phyloP scores from a whole-genome alignment of 2,888 invertebrate species.

The Hypercompe scribonia region DNA sequence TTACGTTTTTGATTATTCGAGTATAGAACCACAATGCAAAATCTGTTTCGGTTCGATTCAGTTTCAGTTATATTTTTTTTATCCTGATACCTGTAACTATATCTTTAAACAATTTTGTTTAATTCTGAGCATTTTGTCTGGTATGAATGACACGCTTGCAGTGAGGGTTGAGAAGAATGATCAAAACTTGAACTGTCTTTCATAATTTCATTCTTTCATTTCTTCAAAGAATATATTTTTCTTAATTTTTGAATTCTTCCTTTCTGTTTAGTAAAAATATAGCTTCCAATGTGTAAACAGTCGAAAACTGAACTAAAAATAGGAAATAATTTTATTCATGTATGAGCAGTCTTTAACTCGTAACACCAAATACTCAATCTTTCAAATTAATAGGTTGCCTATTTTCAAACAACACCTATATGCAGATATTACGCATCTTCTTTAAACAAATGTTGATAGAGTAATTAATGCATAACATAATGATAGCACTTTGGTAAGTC shows the following conservation, averaged over 20 bases:
- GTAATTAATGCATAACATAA: constrained; percentile 3
- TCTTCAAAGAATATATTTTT: too few species aligned
- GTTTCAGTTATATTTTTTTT: too few species aligned
- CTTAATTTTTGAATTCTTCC: not conserved
- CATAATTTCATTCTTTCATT: not conserved
- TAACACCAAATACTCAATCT: not conserved
- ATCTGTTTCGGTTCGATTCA: not conserved
- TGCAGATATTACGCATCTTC: not conserved
- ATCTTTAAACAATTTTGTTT: too few species aligned
- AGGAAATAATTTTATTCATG: not conserved
- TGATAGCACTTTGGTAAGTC: constrained; percentile 13
- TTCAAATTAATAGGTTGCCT: not conserved
- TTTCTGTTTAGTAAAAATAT: not conserved
- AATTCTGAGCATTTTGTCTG: too few species aligned
- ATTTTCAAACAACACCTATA: not conserved
- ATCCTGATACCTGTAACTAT: too few species aligned
- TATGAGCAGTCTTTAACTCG: too few species aligned
- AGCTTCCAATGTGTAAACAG: not conserved
- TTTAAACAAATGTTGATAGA: not conserved
- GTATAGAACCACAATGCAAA: not conserved
- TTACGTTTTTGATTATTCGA: not conserved
- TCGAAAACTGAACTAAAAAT: not conserved
- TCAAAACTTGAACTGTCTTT: not conserved
- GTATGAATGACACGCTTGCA: too few species aligned
- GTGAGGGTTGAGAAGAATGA: not conserved